Evolutionary conservation across 2,113 vertebrate species (phyloP), one percentile per base, ranked within the genome.

Genomic region (Perca flavescens): DNA sequence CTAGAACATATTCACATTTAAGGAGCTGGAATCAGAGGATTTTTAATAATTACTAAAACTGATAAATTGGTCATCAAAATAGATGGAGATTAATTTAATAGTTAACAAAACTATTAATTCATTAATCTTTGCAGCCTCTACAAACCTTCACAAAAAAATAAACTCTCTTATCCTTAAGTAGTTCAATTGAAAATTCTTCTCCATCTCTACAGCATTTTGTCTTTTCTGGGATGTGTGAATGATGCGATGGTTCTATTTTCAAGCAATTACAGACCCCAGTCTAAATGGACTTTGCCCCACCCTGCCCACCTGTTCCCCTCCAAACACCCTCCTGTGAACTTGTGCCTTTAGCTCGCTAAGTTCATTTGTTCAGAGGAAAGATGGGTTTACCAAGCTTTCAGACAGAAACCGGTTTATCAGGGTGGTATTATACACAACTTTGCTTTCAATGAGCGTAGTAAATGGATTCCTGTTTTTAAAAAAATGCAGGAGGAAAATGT

Each of bases 331-430:
- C 9, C 43, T 34, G 31, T 60, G n/a, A 83, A 47, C 52, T 14
- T 22, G 3, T 64, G 31, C 22, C 34, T 57, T 70, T 16, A 43
- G 31, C 6, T 10, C 1, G 11, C 21, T 4, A 1, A 57, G 16
- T 31, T 13, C 13, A n/a, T 31, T 25, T 2, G 3, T n/a, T 67
- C 5, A 31, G 15, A 74, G n/a, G 7, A 47, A 8, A 62, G 31
- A 22, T 3, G 34, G 36, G 43, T 60, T 64, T 40, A 31, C 16
- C 0, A 2, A 68, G 28, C 49, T 10, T 22, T 40, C 31, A 25
- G 13, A 31, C 74, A 16, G 17, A 46, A 71, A 74, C 64, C 54
- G 19, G 56, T 68, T 66, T 2, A 25, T 6, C 79, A 15, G 40
- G 62, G 60, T 66, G 8, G 3, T 34, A 8, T 10, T 22, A 56